Base-by-base conservation (phyloP, 2,888 invertebrate genomes). In the Elmis aenea region DNA sequence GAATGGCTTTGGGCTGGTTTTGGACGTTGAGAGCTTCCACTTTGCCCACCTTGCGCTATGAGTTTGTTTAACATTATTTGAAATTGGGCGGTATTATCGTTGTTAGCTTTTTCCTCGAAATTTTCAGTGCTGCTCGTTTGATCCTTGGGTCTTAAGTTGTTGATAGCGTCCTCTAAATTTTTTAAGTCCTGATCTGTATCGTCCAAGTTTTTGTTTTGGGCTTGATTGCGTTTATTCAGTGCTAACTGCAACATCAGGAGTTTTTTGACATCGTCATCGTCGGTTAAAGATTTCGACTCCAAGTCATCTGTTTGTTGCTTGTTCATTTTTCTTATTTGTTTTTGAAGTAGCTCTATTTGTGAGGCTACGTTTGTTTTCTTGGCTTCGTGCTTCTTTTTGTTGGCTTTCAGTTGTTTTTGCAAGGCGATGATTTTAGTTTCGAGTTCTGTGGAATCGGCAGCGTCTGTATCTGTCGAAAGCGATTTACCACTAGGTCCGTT, bases 111-210 rank as follows among this genome's bases (percentile, higher is more conserved):
- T n/a, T 20, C 20, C 20, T 20, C 20, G 6, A 20, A 8, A 20
- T n/a, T 20, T n/a, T 20, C 20, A 6, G 20, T 20, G n/a, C n/a
- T n/a, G n/a, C n/a, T n/a, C 5, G 12, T 33, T 25, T 41, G 32
- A 21, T 53, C 53, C 39, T 54, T 59, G 1, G 57, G 54, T 29
- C 46, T 51, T 12, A 63, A 33, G 22, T 41, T 52, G 14, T 57
- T 51, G 10, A 65, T 63, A 2, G 57, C 61, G 2, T 42, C 34
- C 42, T 63, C 54, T 10, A 65, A 42, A 27, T 48, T 38, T 21
- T 41, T 48, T n/a, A 61, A 33, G 31, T 56, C 54, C n/a, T 36
- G 42, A 11, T 52, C 48, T 8, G 51, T 33, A 13, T 50, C 38
- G n/a, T 29, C 26, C 15, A 34, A 26, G 13, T 39, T 18, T 25